Evolutionary conservation across 2,888 invertebrate species (phyloP).

Genomic region (Pseudococcus jackbeardsleyi): DNA sequence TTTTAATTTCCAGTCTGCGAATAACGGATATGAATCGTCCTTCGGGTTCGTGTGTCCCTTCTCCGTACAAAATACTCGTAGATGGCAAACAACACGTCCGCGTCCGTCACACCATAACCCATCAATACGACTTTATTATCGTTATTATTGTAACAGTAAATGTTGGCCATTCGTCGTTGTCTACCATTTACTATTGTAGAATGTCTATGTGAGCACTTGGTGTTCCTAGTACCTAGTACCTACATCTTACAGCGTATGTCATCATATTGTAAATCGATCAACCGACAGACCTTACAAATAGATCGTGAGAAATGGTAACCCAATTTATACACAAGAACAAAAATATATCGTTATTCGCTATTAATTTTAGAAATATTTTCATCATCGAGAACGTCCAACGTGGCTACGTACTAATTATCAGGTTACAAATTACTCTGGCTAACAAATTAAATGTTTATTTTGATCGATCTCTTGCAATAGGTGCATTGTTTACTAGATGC

Average conservation of each 20-base stretch:
- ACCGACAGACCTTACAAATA: neutral
- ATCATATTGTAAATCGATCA: slow-evolving; percentile 7
- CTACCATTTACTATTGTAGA: neutral
- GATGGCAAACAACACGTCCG: neutral
- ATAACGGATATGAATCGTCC: slow-evolving; percentile 4
- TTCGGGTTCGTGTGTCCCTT: neutral
- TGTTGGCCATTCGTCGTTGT: neutral
- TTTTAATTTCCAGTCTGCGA: neutral
- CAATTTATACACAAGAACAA: slow-evolving; percentile 2
- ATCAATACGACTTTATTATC: slow-evolving; percentile 28
- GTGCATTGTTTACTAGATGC: too few relatives aligned
- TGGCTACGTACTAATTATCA: neutral
- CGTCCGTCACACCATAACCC: slow-evolving; percentile 7
- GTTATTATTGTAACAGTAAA: slow-evolving; percentile 28
- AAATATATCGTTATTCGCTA: neutral
- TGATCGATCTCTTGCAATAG: neutral
- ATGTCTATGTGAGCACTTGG: too few relatives aligned
- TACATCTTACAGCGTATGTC: neutral
- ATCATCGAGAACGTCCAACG: neutral
- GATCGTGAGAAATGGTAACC: slow-evolving; percentile 25
- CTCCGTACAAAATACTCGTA: neutral
- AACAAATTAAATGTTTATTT: neutral
- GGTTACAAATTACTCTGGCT: neutral
- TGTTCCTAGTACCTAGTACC: too few relatives aligned
- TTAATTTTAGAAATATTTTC: slow-evolving; percentile 7